These are phyloP conservation scores for Mus musculus DNA, from an alignment of 2,113 vertebrate genomes.

Conservation along the genomic window GRCm39 chr13:103060001-103060500, in stretches of 20 bases:
- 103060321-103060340: background rate
- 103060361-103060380: too few species aligned
- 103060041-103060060: background rate
- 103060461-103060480: too few species aligned
- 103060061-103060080: conserved; percentile 18
- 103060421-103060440: too few species aligned
- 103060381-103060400: too few species aligned
- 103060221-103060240: background rate
- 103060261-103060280: background rate
- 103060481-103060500: too few species aligned
- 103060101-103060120: background rate
- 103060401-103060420: too few species aligned
- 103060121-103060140: background rate
- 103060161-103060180: background rate
- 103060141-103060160: background rate
- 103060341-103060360: background rate
- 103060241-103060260: background rate
- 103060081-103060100: conserved; percentile 30
- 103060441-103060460: too few species aligned
- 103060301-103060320: background rate
- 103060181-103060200: background rate
- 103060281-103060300: background rate
- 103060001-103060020: background rate
- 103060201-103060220: conserved; percentile 3
- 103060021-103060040: background rate